Evolutionary conservation across 2,888 invertebrate genomes (phyloP), one percentile per base, ranked within the genome.

Genomic region (Tortrix viridana): DNA sequence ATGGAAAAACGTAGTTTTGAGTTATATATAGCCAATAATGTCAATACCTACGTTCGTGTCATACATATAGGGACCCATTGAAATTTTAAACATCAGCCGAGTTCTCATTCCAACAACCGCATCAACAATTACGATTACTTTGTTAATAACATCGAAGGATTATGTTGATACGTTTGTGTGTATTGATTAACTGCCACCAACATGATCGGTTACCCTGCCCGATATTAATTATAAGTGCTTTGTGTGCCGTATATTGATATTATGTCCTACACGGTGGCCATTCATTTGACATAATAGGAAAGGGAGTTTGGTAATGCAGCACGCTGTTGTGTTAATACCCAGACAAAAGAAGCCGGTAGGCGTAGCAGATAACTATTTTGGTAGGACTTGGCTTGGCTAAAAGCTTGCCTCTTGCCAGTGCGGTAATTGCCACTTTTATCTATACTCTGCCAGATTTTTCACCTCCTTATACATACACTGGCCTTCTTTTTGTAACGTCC

Each of bases 161-260:
- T 50, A 62, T 62, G 46, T 50, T 56, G 62, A 62, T 62, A 52
- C 16, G 16, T 56, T 44, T 44, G 54, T 55, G 32, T n/a, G 26
- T 52, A 58, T 63, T 32, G 63, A 63, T 63, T 63, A 43, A 22
- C 63, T 41, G 63, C 58, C 63, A 58, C 26, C 47, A 26, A 22
- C 63, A 63, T 58, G 63, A 58, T 63, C 63, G 53, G 57, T 57
- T 52, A 57, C 52, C 53, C 53, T 18, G 58, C 57, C 58, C 63
- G 7, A 26, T 62, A 63, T 63, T 63, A 63, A 63, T 63, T 63
- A 63, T 48, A 58, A 41, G 16, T 53, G 63, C 63, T 63, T 63
- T 63, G 57, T 62, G 52, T 20, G 57, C 22, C 23, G 18, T 26
- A 50, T 62, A 62, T 57, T 52, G 62, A 62, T 62, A 62, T 46